Evolutionary conservation across 2,888 invertebrate species (phyloP).

Genomic region (Antheraea assamensis): DNA sequence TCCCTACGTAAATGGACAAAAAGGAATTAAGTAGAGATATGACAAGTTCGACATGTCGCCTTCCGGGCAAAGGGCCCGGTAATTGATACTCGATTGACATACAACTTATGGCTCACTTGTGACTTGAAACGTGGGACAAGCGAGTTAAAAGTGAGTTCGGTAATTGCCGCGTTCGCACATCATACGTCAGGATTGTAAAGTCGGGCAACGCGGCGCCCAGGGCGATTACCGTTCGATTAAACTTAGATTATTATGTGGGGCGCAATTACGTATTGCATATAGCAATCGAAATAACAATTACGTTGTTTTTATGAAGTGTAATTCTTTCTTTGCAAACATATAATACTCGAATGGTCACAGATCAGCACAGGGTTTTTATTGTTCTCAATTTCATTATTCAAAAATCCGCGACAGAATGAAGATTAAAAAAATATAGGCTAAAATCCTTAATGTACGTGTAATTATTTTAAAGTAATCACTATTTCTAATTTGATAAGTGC

Average conservation of each 20-base stretch:
- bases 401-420: no score
- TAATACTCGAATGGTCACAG: no score
- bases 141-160: conserved; percentile 30
- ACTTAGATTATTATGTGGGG: conserved; percentile 33
- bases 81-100: conserved; percentile 9
- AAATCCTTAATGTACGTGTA: no score
- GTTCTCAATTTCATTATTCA: no score
- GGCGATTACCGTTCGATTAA: conserved; percentile 46
- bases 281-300: conserved; percentile 25
- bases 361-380: no score
- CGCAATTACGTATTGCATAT: conserved; percentile 33
- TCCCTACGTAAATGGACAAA: neutral
- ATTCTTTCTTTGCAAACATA: no score
- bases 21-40: neutral
- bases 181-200: conserved; percentile 49
- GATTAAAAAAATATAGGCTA: no score
- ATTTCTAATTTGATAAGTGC: no score
- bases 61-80: neutral
- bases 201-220: conserved; percentile 34
- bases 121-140: conserved; percentile 22
- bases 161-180: conserved; percentile 69
- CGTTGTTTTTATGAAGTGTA: no score
- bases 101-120: conserved; percentile 20
- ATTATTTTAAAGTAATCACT: no score
- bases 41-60: conserved; percentile 2